Conservation (phyloP, 2,113 vertebrate species). For the Delphinapterus leucas region DNA sequence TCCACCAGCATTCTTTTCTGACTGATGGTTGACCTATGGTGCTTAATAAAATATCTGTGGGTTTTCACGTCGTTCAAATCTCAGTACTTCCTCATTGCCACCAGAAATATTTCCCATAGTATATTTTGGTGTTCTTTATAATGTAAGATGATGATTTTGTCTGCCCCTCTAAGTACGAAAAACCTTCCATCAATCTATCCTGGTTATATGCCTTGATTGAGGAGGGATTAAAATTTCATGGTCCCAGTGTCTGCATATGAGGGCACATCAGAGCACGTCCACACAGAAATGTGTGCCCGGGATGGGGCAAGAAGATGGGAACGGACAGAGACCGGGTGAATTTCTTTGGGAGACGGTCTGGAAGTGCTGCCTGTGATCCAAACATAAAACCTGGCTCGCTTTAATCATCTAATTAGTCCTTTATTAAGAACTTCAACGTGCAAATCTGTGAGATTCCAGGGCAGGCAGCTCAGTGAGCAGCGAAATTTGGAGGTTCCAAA, state of each 20-base stretch:
- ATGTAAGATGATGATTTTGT: neutral
- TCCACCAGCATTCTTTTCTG: neutral
- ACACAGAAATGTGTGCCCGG: neutral
- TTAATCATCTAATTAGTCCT: neutral
- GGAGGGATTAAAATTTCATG: neutral
- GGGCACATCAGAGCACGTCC: accelerated
- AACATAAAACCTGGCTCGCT: neutral
- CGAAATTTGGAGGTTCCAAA: neutral
- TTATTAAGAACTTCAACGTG: neutral
- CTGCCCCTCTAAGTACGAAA: neutral
- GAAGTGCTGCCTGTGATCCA: neutral
- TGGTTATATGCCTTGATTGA: neutral
- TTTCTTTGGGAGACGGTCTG: neutral
- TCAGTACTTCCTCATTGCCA: neutral
- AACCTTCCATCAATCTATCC: neutral
- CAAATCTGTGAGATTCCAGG: neutral
- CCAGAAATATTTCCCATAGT: neutral
- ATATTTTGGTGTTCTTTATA: neutral
- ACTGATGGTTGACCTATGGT: neutral
- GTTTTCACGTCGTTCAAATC: neutral
- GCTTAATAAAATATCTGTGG: neutral
- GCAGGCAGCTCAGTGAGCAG: neutral
- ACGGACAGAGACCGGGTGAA: accelerated
- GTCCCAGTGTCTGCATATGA: neutral
- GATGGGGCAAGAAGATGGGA: too few relatives aligned